These are phyloP conservation scores for Mesaphorura yosii DNA, from an alignment of 1,140 invertebrate genomes.

Conservation along the genomic window DNA sequence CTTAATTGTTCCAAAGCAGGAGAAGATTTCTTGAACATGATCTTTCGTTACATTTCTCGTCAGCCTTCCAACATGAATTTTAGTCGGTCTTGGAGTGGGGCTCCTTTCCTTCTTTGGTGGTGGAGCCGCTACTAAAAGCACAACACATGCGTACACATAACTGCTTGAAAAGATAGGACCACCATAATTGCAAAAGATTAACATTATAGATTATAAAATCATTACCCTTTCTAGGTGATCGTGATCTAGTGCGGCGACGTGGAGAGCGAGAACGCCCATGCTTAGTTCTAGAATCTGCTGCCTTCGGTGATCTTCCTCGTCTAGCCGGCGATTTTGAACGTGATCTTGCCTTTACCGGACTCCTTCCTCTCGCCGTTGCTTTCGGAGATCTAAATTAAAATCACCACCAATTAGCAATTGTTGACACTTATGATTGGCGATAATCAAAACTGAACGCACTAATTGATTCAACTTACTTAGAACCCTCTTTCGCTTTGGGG, in stretches of 20 bases:
- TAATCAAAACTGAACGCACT: constrained; percentile 2
- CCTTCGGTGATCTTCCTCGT: constrained; percentile 12
- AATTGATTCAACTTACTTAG: constrained; percentile 11
- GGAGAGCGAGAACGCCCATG: constrained; percentile 10
- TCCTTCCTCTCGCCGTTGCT: constrained; percentile 9
- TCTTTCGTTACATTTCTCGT: constrained; percentile 82
- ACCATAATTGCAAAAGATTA: too few relatives aligned
- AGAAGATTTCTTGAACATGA: constrained; percentile 91
- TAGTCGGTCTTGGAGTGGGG: constrained; percentile 69
- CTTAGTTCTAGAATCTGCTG: not conserved
- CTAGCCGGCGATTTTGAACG: not conserved
- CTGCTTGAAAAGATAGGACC: too few relatives aligned
- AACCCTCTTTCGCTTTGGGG: constrained; percentile 16
- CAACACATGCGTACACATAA: too few relatives aligned
- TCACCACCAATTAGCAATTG: not conserved
- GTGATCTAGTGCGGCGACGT: constrained; percentile 3
- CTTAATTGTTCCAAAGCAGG: constrained; percentile 80
- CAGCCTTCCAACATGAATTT: constrained; percentile 83
- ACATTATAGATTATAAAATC: too few relatives aligned
- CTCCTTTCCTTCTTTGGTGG: constrained; percentile 52
- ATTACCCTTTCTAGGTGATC: constrained; percentile 12
- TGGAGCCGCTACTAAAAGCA: not conserved
- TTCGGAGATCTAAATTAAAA: not conserved
- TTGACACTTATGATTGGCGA: not conserved
- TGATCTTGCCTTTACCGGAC: constrained; percentile 11